Conservation (phyloP, 1,140 invertebrate genomes). For the Mizuhopecten yessoensis region DNA sequence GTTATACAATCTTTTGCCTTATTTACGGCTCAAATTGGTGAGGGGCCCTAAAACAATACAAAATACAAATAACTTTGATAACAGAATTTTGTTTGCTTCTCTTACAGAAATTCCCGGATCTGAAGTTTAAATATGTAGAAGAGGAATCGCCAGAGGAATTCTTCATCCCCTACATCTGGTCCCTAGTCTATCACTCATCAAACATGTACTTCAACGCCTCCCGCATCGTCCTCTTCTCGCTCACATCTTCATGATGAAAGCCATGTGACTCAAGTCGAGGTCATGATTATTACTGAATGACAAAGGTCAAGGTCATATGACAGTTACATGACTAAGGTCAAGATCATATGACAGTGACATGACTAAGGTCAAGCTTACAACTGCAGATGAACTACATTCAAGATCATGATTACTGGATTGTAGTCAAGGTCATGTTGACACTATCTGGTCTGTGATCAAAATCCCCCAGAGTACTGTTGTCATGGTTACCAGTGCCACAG, state of each 20-base stretch:
- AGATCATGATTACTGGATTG: neutral
- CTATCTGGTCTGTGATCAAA: neutral
- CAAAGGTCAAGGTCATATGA: neutral
- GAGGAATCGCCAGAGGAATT: slow-evolving; percentile 99
- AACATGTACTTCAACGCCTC: slow-evolving; percentile 82
- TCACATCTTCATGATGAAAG: slow-evolving; percentile 65
- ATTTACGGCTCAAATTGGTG: no score
- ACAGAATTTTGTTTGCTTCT: slow-evolving; percentile 54
- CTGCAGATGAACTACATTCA: neutral
- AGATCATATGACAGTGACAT: neutral
- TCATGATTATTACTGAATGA: neutral
- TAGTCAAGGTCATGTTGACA: neutral
- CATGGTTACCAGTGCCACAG: neutral
- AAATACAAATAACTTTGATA: no score
- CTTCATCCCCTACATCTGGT: slow-evolving; percentile 99
- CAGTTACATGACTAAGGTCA: neutral
- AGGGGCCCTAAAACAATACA: no score
- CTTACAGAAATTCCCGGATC: slow-evolving; percentile 97
- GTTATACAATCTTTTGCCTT: no score
- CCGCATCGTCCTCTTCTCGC: slow-evolving; percentile 80
- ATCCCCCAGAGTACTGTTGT: neutral
- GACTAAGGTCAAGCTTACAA: neutral
- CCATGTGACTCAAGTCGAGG: neutral
- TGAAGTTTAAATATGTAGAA: slow-evolving; percentile 99
- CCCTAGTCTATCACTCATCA: slow-evolving; percentile 87